Base-by-base conservation (phyloP, 2,113 vertebrate genomes). In the Alexandromys fortis region DNA sequence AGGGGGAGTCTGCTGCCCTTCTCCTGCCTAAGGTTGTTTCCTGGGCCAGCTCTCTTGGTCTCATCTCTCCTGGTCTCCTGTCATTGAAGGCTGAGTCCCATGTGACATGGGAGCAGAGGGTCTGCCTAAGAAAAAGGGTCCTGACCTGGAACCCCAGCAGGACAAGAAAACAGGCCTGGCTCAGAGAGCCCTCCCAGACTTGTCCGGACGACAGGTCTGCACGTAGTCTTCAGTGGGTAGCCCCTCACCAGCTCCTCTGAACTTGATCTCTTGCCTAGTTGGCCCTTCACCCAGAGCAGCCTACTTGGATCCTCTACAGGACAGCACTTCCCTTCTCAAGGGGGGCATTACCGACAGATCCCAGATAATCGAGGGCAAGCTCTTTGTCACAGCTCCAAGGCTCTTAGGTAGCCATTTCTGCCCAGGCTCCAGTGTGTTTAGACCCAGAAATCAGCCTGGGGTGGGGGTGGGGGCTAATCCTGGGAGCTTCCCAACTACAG, bases 401-500 rank as follows among this genome's bases (percentile, higher is more conserved):
- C 10, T 19, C 3, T 24, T 78, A 72, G 55, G 55, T 58, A 58
- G 58, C 58, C 58, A 58, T 58, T 58, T 58, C 58, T 58, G 58
- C 58, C 58, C 58, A 58, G 58, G 19, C 58, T 58, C 58, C 58
- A 58, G 19, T 21, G 58, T 58, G 58, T 58, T 58, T 58, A 22
- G 58, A 21, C 79, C 93, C 24, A 49, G 94, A n/a, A 73, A 75
- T 35, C 72, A 81, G 95, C 75, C 65, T 61, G 17, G 65, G 89
- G 89, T 61, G 78, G 78, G 90, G 90, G 89, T 52, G 97, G 96
- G 98, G 97, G 95, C 96, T 94, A 75, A 94, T 97, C 97, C 94
- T 61, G 70, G 82, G 86, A 94, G 97, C 97, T 96, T 97, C 98
- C 98, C 97, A 98, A 97, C 93, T 95, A 97, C 67, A 22, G 96